Evolutionary conservation across 64 coral and sea anemone genomes (phyloP).

Genomic region (Stylophora pistillata): DNA sequence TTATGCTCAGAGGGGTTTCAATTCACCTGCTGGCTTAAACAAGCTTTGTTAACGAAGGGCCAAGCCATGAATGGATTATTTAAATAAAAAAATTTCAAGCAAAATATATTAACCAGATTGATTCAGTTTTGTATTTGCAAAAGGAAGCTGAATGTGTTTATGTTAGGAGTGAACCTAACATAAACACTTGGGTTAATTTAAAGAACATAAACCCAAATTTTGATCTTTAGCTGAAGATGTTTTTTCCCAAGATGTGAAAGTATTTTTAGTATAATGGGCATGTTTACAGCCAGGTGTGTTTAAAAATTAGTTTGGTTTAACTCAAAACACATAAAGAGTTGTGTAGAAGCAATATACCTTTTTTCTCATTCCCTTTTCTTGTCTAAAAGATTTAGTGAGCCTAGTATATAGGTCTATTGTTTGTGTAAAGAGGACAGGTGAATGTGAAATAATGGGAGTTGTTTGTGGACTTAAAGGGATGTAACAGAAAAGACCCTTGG

Average conservation of each 20-base stretch:
- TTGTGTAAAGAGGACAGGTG: background rate
- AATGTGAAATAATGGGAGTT: background rate
- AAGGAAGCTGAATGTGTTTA: background rate
- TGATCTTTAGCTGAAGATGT: background rate
- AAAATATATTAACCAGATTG: background rate
- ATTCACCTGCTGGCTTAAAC: background rate
- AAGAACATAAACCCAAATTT: background rate
- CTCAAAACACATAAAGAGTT: background rate
- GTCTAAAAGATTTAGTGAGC: background rate
- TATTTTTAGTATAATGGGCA: background rate
- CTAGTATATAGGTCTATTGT: background rate
- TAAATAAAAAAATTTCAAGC: background rate
- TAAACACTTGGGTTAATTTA: no score
- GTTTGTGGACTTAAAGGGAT: background rate
- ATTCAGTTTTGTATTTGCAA: background rate
- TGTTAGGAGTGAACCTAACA: background rate
- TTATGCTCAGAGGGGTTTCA: background rate
- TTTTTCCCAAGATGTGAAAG: background rate
- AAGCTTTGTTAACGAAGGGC: background rate
- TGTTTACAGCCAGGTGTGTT: background rate
- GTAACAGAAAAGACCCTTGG: background rate
- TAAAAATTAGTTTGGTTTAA: background rate
- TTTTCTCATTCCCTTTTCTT: background rate
- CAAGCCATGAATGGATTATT: background rate
- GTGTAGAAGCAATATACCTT: background rate